Conservation (phyloP, 2,888 invertebrate genomes). For the Sepiola atlantica region DNA sequence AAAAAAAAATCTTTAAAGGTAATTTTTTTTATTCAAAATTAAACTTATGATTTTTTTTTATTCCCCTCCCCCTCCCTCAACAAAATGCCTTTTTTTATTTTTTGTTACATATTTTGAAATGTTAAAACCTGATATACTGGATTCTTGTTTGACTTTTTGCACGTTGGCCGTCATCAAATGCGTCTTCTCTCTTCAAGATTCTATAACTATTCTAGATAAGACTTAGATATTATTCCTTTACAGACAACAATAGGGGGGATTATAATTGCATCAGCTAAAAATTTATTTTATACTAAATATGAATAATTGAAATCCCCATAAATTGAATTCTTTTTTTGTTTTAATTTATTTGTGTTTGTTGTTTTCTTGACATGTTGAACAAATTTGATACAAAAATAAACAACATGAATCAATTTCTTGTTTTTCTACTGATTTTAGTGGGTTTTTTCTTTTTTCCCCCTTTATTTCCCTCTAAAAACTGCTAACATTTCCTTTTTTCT, state of each 20-base stretch:
- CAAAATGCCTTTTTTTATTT: constrained; percentile 16
- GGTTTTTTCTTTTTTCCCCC: neutral
- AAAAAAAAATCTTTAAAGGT: neutral
- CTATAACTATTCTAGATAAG: neutral
- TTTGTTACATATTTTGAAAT: neutral
- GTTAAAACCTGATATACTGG: neutral
- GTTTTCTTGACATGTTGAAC: neutral
- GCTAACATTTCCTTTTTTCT: neutral
- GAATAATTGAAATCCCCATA: neutral
- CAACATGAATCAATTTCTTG: neutral
- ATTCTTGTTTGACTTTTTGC: neutral
- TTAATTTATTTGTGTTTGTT: neutral
- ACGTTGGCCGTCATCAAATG: neutral
- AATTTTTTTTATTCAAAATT: neutral
- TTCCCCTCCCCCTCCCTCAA: neutral
- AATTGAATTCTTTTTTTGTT: neutral
- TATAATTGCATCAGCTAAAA: neutral
- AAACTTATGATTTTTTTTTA: neutral
- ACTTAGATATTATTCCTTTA: neutral
- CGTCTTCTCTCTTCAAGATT: neutral
- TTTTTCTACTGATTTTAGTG: constrained; percentile 1
- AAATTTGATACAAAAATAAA: neutral
- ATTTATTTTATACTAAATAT: neutral
- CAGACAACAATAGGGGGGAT: neutral
- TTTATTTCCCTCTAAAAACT: neutral